Evolutionary conservation across 2,888 invertebrate species (phyloP).

Genomic region (Melanchra persicariae): DNA sequence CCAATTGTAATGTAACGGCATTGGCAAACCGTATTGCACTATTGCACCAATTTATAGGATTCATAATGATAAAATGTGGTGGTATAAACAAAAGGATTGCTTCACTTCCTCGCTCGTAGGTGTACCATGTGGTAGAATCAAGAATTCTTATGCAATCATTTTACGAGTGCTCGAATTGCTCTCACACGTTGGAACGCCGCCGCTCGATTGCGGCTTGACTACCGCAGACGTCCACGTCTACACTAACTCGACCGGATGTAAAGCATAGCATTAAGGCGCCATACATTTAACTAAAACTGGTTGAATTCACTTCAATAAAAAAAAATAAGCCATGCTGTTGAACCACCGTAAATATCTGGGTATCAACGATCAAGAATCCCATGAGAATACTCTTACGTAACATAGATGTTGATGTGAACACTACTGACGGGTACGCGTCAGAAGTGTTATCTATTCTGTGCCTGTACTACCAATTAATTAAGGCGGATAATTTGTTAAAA

Average conservation of each 20-base stretch:
- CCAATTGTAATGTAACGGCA: constrained; percentile 29
- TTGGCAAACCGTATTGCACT: constrained; percentile 58
- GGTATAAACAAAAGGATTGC: constrained; percentile 62
- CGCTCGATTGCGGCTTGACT: constrained; percentile 11
- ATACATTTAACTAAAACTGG: constrained; percentile 46
- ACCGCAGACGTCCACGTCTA: constrained; percentile 27
- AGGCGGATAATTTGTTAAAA: constrained; percentile 54
- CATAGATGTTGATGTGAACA: no score
- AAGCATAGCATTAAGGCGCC: constrained; percentile 42
- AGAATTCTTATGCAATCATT: constrained; percentile 63
- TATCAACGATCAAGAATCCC: constrained; percentile 12
- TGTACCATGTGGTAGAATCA: constrained; percentile 50
- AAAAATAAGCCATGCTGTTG: constrained; percentile 25
- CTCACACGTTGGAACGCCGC: constrained; percentile 38
- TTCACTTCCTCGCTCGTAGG: constrained; percentile 58
- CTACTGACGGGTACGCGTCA: neutral
- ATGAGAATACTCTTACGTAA: constrained; percentile 46
- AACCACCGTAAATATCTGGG: constrained; percentile 34
- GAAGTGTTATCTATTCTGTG: neutral
- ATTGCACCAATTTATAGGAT: constrained; percentile 64
- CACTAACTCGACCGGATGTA: constrained; percentile 35
- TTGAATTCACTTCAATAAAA: constrained; percentile 43
- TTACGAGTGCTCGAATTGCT: constrained; percentile 58
- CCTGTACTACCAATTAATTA: constrained; percentile 37
- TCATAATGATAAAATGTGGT: constrained; percentile 52